phyloP scores from a whole-genome alignment of 2,888 invertebrate genomes.

The Microdon myrmicae region DNA sequence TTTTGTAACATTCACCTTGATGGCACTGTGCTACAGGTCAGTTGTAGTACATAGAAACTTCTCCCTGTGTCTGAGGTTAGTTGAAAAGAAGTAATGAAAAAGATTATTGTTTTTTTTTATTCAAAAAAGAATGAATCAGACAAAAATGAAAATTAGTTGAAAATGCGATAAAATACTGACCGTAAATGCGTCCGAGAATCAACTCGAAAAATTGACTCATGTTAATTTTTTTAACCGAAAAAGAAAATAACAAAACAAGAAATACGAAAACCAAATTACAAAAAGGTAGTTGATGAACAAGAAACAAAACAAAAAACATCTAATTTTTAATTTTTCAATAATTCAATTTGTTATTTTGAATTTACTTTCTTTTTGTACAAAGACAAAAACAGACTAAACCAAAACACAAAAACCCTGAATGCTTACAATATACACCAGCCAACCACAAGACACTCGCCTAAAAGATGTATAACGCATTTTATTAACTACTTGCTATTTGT shows the following conservation, averaged over 20 bases:
- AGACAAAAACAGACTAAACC: conserved; percentile 46
- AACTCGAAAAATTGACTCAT: conserved; percentile 55
- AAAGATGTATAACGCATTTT: neutral
- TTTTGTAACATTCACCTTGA: conserved; percentile 97
- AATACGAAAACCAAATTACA: conserved; percentile 25
- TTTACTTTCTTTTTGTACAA: conserved; percentile 24
- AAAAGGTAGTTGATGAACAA: conserved; percentile 47
- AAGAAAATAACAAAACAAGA: conserved; percentile 20
- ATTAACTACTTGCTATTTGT: too few relatives aligned
- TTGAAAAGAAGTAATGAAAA: conserved; percentile 81
- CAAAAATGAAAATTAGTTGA: conserved; percentile 36
- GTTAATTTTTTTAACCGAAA: conserved; percentile 34
- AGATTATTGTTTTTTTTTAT: conserved; percentile 54
- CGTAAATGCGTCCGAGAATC: conserved; percentile 53
- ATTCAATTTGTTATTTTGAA: conserved; percentile 11
- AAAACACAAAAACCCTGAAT: conserved; percentile 10
- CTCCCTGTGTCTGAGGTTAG: conserved; percentile 98
- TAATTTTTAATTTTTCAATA: conserved; percentile 18
- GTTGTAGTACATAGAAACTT: conserved; percentile 98
- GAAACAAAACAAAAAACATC: conserved; percentile 54
- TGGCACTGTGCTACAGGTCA: conserved; percentile 99
- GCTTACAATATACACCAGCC: conserved; percentile 33
- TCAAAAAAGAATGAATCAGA: conserved; percentile 46
- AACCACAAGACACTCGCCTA: conserved; percentile 24
- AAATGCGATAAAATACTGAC: conserved; percentile 31